These are phyloP conservation scores for Acronicta psi DNA, from an alignment of 2,888 invertebrate species.

Conservation along the genomic window DNA sequence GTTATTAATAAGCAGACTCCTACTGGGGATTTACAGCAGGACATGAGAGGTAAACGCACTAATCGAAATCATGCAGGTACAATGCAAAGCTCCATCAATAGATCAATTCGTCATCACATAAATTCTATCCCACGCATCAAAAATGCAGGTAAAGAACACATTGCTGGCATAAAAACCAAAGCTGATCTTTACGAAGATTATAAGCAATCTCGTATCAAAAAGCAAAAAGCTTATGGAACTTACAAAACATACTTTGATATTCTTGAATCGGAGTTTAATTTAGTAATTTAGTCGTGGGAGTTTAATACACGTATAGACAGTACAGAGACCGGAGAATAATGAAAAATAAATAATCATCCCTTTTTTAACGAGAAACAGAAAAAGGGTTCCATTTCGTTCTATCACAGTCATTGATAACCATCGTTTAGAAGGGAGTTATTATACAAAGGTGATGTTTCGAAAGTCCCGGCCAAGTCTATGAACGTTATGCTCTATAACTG, in stretches of 20 bases:
- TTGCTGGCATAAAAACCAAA: not conserved
- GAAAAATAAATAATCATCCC: too few relatives aligned
- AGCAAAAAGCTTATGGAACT: not conserved
- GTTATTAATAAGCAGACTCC: constrained; percentile 2
- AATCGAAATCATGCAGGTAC: not conserved
- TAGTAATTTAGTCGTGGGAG: too few relatives aligned
- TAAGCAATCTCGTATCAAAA: constrained; percentile 1
- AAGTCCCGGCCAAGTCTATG: too few relatives aligned
- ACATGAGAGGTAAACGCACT: constrained; percentile 4
- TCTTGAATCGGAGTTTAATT: constrained; percentile 2
- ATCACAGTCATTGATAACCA: too few relatives aligned
- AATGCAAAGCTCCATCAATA: not conserved
- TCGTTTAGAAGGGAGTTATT: too few relatives aligned
- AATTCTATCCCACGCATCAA: not conserved
- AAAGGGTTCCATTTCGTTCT: too few relatives aligned
- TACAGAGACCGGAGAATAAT: too few relatives aligned
- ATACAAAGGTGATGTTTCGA: too few relatives aligned
- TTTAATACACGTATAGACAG: too few relatives aligned
- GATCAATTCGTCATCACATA: constrained; percentile 2
- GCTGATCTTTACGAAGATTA: constrained; percentile 3
- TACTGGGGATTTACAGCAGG: constrained; percentile 1
- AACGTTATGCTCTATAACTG: too few relatives aligned
- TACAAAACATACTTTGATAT: not conserved
- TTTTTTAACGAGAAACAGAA: too few relatives aligned
- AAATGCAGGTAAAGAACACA: not conserved